Conservation (phyloP, 2,888 invertebrate genomes). For the Spilosoma lubricipeda region DNA sequence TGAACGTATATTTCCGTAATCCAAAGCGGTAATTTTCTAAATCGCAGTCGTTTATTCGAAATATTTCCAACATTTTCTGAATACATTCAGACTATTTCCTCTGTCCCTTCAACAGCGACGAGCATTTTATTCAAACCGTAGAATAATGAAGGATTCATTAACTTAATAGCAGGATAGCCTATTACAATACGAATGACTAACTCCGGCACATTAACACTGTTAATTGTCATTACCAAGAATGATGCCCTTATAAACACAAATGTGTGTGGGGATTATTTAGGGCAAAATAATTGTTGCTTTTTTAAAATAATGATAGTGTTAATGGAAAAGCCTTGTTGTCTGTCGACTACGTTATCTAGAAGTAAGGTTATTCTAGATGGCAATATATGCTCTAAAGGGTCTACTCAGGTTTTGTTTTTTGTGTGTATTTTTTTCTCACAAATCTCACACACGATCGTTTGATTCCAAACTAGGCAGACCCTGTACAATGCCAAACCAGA, state of each 20-base stretch:
- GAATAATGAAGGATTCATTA: conserved; percentile 22
- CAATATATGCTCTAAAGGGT: background rate
- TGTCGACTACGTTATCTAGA: background rate
- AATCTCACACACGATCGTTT: no score
- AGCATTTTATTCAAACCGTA: conserved; percentile 23
- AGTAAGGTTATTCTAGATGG: background rate
- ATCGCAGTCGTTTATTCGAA: background rate
- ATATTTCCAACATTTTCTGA: conserved; percentile 3
- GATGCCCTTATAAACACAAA: background rate
- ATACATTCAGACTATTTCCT: conserved; percentile 12
- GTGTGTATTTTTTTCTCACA: no score
- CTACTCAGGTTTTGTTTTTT: background rate
- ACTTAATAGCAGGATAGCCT: conserved; percentile 12
- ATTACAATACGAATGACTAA: conserved; percentile 3
- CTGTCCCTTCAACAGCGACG: conserved; percentile 20
- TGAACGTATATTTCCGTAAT: background rate
- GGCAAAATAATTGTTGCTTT: background rate
- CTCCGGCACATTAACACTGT: background rate
- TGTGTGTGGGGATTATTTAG: background rate
- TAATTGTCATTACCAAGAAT: background rate
- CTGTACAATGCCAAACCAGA: no score
- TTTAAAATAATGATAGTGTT: background rate
- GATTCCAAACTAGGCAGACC: no score
- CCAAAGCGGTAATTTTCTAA: background rate
- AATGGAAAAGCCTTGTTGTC: background rate